Conservation (phyloP, 2,113 vertebrate species). For the Bubo blakistoni region DNA sequence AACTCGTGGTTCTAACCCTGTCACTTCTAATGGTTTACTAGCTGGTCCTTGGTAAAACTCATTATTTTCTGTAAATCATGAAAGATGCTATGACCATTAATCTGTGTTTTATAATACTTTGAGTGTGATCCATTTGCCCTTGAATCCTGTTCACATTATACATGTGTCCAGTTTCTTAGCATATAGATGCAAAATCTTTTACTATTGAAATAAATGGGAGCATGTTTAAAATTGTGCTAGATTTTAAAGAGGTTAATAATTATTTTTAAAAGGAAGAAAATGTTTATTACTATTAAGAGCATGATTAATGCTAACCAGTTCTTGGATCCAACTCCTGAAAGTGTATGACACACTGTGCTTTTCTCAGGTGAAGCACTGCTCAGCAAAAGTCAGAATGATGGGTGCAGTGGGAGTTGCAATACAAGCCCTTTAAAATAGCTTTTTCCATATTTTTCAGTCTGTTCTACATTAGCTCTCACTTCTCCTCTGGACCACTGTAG, state of each 20-base stretch:
- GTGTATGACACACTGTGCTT: not conserved
- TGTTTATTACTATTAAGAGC: not conserved
- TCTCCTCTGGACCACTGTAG: not conserved
- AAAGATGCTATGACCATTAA: not conserved
- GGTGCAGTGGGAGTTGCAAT: not conserved
- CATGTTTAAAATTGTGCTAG: not conserved
- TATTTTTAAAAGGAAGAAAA: not conserved
- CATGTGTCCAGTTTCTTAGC: not conserved
- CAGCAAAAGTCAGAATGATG: not conserved
- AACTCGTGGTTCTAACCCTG: not conserved
- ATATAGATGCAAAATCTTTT: not conserved
- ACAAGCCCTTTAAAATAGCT: not conserved
- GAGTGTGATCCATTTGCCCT: not conserved
- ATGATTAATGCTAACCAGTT: not conserved
- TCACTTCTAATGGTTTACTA: not conserved
- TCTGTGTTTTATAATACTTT: not conserved
- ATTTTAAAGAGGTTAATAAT: not conserved
- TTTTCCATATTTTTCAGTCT: not conserved
- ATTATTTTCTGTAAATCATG: not conserved
- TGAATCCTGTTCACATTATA: not conserved
- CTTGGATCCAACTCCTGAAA: not conserved
- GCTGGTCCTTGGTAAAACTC: not conserved
- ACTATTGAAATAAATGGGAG: not conserved
- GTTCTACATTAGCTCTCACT: not conserved
- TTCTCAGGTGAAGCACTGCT: not conserved